phyloP scores from a whole-genome alignment of 2,888 invertebrate genomes.

The Rugalucina vietnamica region DNA sequence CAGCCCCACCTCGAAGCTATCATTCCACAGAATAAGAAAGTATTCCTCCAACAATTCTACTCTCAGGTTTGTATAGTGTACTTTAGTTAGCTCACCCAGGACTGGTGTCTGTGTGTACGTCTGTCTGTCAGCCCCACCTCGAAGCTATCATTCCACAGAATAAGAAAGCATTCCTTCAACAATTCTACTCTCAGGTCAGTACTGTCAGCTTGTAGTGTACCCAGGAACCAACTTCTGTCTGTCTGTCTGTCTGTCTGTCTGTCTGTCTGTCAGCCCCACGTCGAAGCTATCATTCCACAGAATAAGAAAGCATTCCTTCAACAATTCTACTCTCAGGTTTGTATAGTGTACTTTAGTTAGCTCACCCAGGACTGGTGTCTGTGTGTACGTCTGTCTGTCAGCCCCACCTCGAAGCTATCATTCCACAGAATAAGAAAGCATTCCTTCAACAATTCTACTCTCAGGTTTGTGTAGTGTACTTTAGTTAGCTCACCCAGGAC shows the following conservation, averaged over 20 bases:
- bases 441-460: constrained; percentile 85
- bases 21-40: constrained; percentile 88
- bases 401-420: constrained; percentile 92
- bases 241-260: too few species aligned
- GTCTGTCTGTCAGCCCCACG: constrained; percentile 92
- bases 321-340: constrained; percentile 85
- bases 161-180: constrained; percentile 86
- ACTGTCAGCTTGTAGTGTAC: too few species aligned
- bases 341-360: too few species aligned
- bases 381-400: too few species aligned
- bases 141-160: constrained; percentile 90
- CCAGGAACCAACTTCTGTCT: too few species aligned
- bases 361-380: too few species aligned
- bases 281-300: constrained; percentile 91
- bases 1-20: constrained; percentile 94
- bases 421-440: constrained; percentile 87
- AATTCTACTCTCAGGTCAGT: constrained; percentile 85
- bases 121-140: constrained; percentile 92
- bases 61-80: too few species aligned
- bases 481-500: too few species aligned
- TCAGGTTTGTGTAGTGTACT: too few species aligned
- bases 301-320: constrained; percentile 86
- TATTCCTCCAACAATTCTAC: constrained; percentile 85
- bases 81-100: too few species aligned
- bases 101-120: too few species aligned